Evolutionary conservation across 1,140 invertebrate genomes (phyloP).

Genomic region (Drosophila melanica): DNA sequence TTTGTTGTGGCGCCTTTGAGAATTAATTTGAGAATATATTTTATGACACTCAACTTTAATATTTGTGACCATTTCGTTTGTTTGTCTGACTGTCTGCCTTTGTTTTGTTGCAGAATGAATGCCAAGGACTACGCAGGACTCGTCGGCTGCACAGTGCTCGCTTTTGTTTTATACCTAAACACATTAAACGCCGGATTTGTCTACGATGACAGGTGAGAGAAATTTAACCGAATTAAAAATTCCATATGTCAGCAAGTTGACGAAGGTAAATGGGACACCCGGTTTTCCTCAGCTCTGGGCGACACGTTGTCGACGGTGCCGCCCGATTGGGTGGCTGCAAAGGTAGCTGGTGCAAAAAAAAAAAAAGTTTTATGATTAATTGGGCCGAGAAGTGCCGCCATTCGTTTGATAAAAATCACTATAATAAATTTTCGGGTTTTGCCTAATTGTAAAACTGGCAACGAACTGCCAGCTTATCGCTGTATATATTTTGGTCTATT

Average conservation of each 20-base stretch:
- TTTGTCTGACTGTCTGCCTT: constrained; percentile 35
- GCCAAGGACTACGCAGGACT: constrained; percentile 89
- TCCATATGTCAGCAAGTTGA: constrained; percentile 80
- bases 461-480: constrained; percentile 50
- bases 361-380: constrained; percentile 74
- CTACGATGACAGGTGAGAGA: constrained; percentile 93
- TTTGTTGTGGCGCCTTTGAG: constrained; percentile 58
- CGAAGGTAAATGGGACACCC: constrained; percentile 69
- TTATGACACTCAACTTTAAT: constrained; percentile 81
- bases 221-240: constrained; percentile 84
- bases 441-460: constrained; percentile 78
- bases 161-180: constrained; percentile 93
- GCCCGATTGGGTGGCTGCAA: background rate
- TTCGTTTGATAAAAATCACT: constrained; percentile 79
- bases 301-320: constrained; percentile 49
- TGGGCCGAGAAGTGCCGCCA: constrained; percentile 75
- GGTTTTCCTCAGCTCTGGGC: constrained; percentile 16
- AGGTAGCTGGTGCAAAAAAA: constrained; percentile 39
- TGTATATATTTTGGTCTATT: constrained; percentile 55
- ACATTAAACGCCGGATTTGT: constrained; percentile 95
- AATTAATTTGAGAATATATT: constrained; percentile 80
- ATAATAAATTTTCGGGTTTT: constrained; percentile 68
- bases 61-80: constrained; percentile 66
- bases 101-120: constrained; percentile 48
- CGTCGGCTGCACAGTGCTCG: constrained; percentile 88